A percentile compares a stretch with the other conserved stretches of the same genome.
phyloP scores from a whole-genome alignment of 2,888 invertebrate species.

The Drosophila macrospina region DNA sequence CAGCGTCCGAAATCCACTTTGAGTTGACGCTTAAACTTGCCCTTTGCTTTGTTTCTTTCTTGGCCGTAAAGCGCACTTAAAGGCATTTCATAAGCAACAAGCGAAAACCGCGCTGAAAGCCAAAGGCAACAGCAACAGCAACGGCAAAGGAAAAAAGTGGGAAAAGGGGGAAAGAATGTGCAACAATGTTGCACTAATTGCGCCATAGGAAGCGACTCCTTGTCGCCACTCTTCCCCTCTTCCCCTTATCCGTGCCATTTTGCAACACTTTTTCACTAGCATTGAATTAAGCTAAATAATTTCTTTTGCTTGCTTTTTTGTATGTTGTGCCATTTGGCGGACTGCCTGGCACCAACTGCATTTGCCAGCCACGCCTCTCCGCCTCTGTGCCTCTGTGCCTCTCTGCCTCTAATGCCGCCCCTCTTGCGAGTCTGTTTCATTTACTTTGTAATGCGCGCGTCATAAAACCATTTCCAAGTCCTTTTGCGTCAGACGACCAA shows the following conservation, averaged over 20 bases:
- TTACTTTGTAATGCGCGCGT: slow-evolving; percentile 42
- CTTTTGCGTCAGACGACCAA: slow-evolving; percentile 55
- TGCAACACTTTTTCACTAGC: slow-evolving; percentile 31
- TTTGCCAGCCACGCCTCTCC: slow-evolving; percentile 36
- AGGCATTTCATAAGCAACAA: slow-evolving; percentile 53
- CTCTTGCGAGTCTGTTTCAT: slow-evolving; percentile 14
- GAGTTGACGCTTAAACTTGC: slow-evolving; percentile 73
- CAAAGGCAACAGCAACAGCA: slow-evolving; percentile 24
- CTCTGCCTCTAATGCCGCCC: slow-evolving; percentile 3
- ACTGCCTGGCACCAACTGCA: slow-evolving; percentile 73
- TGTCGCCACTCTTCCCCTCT: slow-evolving; percentile 45
- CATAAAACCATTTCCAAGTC: slow-evolving; percentile 59
- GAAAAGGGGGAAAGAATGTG: slow-evolving; percentile 40
- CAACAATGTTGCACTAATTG: slow-evolving; percentile 83
- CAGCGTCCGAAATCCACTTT: slow-evolving; percentile 58
- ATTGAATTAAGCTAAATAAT: slow-evolving; percentile 78
- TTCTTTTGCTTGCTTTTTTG: slow-evolving; percentile 58
- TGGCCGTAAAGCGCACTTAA: slow-evolving; percentile 46
- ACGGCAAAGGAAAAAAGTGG: slow-evolving; percentile 11
- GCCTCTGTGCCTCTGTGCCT: no score
- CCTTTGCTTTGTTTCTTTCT: slow-evolving; percentile 63
- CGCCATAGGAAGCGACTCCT: slow-evolving; percentile 75
- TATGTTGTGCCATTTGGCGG: slow-evolving; percentile 49
- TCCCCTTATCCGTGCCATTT: slow-evolving; percentile 6
- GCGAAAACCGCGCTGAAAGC: slow-evolving; percentile 42